phyloP scores from a whole-genome alignment of 1,140 invertebrate species.

The Stegodyphus dumicola region DNA sequence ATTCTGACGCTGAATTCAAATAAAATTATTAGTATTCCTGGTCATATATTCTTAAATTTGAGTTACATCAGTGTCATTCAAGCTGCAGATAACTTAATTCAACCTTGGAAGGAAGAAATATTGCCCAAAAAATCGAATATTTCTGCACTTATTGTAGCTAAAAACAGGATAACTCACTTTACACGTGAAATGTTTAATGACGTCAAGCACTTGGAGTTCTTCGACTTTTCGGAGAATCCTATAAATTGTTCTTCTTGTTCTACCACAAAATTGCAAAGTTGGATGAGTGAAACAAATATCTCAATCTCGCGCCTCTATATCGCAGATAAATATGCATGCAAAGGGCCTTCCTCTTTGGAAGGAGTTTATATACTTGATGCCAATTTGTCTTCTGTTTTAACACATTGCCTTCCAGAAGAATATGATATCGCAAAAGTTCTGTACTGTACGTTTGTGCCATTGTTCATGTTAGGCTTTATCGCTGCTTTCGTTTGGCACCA shows the following conservation, averaged over 20 bases:
- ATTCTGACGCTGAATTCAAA: background rate
- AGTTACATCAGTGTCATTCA: background rate
- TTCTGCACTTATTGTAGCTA: background rate
- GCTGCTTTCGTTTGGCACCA: background rate
- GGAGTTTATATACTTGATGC: background rate
- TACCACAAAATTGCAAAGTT: background rate
- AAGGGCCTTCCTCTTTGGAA: background rate
- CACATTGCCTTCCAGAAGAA: background rate
- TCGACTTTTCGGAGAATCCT: constrained; percentile 17
- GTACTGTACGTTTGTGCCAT: background rate
- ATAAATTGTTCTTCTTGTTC: constrained; percentile 23
- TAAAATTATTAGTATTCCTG: background rate
- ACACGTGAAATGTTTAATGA: constrained; percentile 35
- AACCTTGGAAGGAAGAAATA: constrained; percentile 1
- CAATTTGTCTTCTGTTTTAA: background rate
- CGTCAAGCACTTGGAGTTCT: background rate
- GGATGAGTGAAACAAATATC: background rate
- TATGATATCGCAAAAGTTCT: background rate
- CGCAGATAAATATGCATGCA: background rate
- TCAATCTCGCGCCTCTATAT: background rate
- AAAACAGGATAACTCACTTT: constrained; percentile 6
- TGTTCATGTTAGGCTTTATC: background rate
- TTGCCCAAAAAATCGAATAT: background rate
- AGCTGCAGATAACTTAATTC: constrained; percentile 6
- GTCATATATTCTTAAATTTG: constrained; percentile 1